Percentiles rank a stretch among this genome's conserved stretches.
Conservation (phyloP, 1,140 invertebrate species). For the Sitobion miscanthi region DNA sequence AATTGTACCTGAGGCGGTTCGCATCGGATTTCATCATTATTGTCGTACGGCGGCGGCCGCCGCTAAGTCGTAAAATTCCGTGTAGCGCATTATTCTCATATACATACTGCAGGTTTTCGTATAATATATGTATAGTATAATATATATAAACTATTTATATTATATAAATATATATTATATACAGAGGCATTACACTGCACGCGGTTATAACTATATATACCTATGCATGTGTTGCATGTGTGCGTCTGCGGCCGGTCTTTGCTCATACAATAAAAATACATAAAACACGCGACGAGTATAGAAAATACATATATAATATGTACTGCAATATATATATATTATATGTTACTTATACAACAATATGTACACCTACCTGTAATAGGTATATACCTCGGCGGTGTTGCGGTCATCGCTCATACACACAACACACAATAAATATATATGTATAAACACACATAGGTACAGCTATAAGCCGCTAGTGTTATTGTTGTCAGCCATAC, state of each 20-base stretch:
- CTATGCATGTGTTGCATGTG: not conserved
- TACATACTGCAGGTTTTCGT: not conserved
- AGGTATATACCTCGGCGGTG: not conserved
- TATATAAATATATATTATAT: not conserved
- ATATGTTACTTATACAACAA: not conserved
- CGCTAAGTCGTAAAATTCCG: not conserved
- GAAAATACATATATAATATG: not conserved
- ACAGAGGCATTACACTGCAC: not conserved
- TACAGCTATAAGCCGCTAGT: not conserved
- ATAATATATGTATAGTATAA: not conserved
- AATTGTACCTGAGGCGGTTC: slow-evolving; percentile 33
- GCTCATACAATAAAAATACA: slow-evolving; percentile 11
- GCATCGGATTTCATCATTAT: slow-evolving; percentile 21
- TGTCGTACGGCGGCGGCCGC: slow-evolving; percentile 8
- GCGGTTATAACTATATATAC: not conserved
- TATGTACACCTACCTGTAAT: no score
- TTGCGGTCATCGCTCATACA: not conserved
- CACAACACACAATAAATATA: not conserved
- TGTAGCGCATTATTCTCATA: not conserved
- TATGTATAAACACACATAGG: no score
- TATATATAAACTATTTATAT: not conserved
- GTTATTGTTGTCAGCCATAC: not conserved
- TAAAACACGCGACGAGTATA: not conserved
- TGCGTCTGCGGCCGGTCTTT: not conserved
- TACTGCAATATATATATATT: not conserved